Conservation (phyloP, 2,888 invertebrate genomes). For the Drosophila putrida region DNA sequence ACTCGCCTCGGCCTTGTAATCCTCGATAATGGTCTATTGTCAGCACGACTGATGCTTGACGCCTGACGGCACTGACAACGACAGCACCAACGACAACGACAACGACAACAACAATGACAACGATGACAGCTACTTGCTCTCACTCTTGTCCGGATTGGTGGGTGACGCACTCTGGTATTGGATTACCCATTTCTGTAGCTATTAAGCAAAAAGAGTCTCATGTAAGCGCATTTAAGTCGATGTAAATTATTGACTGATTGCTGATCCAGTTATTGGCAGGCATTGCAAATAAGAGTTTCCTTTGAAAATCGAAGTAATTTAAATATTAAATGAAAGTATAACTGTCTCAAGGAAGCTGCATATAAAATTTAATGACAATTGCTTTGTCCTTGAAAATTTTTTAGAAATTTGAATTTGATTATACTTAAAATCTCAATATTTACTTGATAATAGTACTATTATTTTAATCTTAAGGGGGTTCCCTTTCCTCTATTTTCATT, state of each 20-base stretch:
- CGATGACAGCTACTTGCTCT: conserved; percentile 40
- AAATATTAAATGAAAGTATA: no score
- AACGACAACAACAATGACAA: conserved; percentile 10
- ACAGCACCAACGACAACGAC: conserved; percentile 7
- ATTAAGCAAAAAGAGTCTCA: conserved; percentile 42
- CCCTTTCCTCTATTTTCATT: no score
- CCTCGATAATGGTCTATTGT: conserved; percentile 76
- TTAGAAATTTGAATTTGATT: no score
- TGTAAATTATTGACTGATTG: conserved; percentile 24
- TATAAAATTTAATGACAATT: not conserved
- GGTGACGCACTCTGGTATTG: conserved; percentile 51
- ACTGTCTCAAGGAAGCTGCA: not conserved
- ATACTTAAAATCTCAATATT: no score
- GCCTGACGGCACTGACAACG: conserved; percentile 28
- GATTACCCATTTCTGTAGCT: conserved; percentile 40
- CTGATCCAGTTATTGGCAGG: not conserved
- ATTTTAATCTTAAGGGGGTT: no score
- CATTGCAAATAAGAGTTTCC: no score
- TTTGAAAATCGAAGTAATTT: no score
- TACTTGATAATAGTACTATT: no score
- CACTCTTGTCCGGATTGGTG: conserved; percentile 30
- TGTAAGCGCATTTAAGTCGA: conserved; percentile 43
- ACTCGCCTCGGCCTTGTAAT: conserved; percentile 59
- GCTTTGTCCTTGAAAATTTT: no score
- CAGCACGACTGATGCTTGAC: conserved; percentile 57